Conservation (phyloP, 1,140 invertebrate species). For the Aleiodes sp. region DNA sequence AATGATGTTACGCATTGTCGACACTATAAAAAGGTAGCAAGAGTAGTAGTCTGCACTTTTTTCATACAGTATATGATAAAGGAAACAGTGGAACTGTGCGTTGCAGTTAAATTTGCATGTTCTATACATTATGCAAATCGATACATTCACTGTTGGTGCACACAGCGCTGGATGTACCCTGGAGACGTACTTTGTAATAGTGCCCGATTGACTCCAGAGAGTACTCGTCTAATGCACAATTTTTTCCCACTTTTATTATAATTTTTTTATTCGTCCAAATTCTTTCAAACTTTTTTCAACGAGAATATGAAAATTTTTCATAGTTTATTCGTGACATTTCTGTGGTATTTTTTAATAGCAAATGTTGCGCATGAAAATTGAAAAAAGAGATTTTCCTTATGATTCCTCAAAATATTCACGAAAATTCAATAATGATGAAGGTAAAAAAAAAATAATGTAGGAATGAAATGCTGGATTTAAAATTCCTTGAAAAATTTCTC, state of each 20-base stretch:
- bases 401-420: too few relatives aligned
- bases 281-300: neutral
- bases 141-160: slow-evolving; percentile 10
- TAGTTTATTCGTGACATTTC: too few relatives aligned
- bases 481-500: too few relatives aligned
- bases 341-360: too few relatives aligned
- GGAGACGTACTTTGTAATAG: slow-evolving; percentile 23
- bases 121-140: slow-evolving; percentile 48
- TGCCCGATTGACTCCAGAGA: slow-evolving; percentile 24
- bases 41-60: neutral
- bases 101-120: slow-evolving; percentile 48
- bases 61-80: neutral
- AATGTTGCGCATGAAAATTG: too few relatives aligned
- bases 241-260: neutral
- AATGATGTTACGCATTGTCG: neutral
- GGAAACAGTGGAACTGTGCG: slow-evolving; percentile 2
- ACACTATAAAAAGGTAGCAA: neutral
- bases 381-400: too few relatives aligned
- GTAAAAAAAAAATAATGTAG: too few relatives aligned
- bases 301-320: too few relatives aligned
- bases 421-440: too few relatives aligned
- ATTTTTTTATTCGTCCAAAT: neutral
- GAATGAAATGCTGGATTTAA: too few relatives aligned
- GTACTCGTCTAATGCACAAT: neutral
- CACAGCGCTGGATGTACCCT: neutral